These are phyloP conservation scores for Tragelaphus scriptus DNA, from an alignment of 2,113 vertebrate species.

Conservation along the genomic window DNA sequence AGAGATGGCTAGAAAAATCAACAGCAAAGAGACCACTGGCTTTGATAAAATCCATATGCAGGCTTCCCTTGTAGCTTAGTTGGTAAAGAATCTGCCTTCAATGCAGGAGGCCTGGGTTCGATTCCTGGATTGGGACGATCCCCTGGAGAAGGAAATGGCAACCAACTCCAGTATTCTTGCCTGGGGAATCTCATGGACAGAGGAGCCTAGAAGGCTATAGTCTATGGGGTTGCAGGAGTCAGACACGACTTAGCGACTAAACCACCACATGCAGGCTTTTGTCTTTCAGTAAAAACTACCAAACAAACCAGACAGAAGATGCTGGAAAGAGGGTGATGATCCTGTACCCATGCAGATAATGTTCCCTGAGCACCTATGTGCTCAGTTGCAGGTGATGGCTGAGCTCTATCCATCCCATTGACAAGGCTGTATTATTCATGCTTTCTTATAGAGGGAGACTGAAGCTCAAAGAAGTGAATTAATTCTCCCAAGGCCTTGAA, in stretches of 20 bases:
- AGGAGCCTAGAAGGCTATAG: background rate
- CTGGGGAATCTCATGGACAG: background rate
- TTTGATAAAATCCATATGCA: conserved; percentile 22
- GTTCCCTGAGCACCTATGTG: background rate
- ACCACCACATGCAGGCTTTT: background rate
- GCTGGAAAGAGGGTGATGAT: background rate
- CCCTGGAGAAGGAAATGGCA: background rate
- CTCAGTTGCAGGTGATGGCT: background rate
- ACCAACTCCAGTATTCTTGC: background rate
- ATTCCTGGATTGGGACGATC: background rate
- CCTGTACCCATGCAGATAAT: background rate
- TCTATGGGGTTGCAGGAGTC: background rate
- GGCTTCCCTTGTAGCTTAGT: background rate
- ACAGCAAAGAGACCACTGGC: background rate
- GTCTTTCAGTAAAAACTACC: background rate
- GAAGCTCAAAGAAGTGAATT: background rate
- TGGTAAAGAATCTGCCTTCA: background rate
- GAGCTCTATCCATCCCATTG: background rate
- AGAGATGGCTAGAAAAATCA: background rate
- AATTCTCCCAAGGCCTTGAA: background rate
- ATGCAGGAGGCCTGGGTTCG: background rate
- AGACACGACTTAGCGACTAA: background rate
- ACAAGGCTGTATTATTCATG: background rate
- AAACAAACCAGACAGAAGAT: background rate
- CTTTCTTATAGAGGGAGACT: background rate